These are phyloP conservation scores for Prochilodus magdalenae DNA, from an alignment of 2,113 vertebrate genomes.

Conservation along the genomic window DNA sequence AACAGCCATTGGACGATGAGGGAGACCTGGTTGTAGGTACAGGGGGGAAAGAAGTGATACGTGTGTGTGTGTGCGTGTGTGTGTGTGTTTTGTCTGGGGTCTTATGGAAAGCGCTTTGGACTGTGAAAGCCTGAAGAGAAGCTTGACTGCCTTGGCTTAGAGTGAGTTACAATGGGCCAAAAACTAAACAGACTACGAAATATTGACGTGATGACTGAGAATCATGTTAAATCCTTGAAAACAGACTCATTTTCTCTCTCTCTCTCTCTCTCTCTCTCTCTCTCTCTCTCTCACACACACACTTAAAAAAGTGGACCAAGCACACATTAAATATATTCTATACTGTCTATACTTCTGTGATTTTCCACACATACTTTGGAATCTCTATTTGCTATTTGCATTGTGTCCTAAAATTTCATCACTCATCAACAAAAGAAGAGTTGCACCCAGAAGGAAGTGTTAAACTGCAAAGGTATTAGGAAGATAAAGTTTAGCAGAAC, in stretches of 20 bases:
- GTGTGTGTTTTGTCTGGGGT: conserved; percentile 1
- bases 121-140: conserved; percentile 25
- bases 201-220: neutral
- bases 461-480: too few relatives aligned
- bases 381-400: too few relatives aligned
- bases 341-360: too few relatives aligned
- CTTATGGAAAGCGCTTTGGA: conserved; percentile 14
- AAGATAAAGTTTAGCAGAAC: too few relatives aligned
- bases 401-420: too few relatives aligned
- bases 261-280: neutral
- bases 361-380: too few relatives aligned
- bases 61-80: conserved; percentile 7
- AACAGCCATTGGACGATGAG: conserved; percentile 33
- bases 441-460: too few relatives aligned
- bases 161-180: conserved; percentile 25
- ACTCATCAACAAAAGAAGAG: too few relatives aligned
- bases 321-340: too few relatives aligned
- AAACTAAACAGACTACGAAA: conserved; percentile 27
- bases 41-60: conserved; percentile 46
- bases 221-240: neutral
- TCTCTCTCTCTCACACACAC: conserved; percentile 58
- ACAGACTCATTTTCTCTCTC: neutral
- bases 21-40: conserved; percentile 65
- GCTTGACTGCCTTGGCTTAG: conserved; percentile 11
- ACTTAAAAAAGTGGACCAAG: neutral